Evolutionary conservation across 1,140 invertebrate genomes (phyloP).

Genomic region (Oncopeltus fasciatus): DNA sequence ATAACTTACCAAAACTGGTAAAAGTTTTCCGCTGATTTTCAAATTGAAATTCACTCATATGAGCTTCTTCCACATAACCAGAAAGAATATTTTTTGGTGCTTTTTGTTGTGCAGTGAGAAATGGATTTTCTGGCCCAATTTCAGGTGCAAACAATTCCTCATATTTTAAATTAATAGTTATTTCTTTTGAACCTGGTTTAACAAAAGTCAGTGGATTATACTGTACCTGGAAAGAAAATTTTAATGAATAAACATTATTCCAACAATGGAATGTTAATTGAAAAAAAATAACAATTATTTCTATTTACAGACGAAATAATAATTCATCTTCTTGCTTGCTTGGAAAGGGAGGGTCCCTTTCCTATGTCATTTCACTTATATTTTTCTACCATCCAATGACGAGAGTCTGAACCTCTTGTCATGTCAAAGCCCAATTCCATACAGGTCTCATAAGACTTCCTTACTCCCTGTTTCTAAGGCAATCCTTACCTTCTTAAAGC

Average conservation of each 20-base stretch:
- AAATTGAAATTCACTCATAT: constrained; percentile 95
- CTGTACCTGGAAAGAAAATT: constrained; percentile 17
- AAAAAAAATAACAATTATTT: too few relatives aligned
- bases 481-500: too few relatives aligned
- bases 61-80: constrained; percentile 87
- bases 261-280: too few relatives aligned
- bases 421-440: too few relatives aligned
- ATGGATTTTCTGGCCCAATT: constrained; percentile 81
- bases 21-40: constrained; percentile 95
- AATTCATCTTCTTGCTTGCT: too few relatives aligned
- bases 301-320: too few relatives aligned
- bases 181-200: constrained; percentile 60
- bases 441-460: too few relatives aligned
- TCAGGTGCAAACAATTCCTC: constrained; percentile 89
- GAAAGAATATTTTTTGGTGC: constrained; percentile 82
- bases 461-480: too few relatives aligned
- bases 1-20: constrained; percentile 66
- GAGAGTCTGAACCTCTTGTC: too few relatives aligned
- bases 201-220: constrained; percentile 41
- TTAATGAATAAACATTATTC: not conserved
- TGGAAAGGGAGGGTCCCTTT: too few relatives aligned
- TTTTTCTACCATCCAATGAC: too few relatives aligned
- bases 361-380: too few relatives aligned
- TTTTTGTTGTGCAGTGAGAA: constrained; percentile 73
- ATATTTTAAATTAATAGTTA: constrained; percentile 85